These are phyloP conservation scores for Peromyscus nudipes DNA, from an alignment of 2,797 vertebrate species.

Conservation along the genomic window DNA sequence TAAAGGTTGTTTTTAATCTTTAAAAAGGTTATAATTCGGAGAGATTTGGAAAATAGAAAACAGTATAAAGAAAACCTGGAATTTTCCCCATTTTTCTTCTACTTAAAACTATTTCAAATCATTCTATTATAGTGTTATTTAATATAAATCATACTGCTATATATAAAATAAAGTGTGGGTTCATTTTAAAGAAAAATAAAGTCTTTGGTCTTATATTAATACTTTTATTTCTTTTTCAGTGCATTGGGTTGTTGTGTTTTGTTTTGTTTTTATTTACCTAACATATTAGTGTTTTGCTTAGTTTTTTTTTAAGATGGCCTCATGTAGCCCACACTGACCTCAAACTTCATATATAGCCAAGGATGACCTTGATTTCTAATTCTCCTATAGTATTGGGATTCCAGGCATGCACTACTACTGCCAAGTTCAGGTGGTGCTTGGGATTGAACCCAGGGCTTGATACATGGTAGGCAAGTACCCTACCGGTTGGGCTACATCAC, in stretches of 20 bases:
- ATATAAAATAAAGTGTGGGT: not conserved
- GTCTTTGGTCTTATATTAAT: slow-evolving; percentile 13
- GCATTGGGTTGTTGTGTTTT: not conserved
- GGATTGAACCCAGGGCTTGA: not conserved
- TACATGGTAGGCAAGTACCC: not conserved
- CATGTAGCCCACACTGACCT: not conserved
- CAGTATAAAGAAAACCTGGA: not conserved
- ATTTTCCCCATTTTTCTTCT: not conserved
- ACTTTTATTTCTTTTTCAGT: slow-evolving; percentile 13
- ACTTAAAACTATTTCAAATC: slow-evolving; percentile 1
- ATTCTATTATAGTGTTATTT: not conserved
- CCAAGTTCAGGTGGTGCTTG: not conserved
- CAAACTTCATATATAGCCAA: not conserved
- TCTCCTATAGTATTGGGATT: not conserved
- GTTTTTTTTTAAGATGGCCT: not conserved
- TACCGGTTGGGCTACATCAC: not conserved
- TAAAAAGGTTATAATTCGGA: not conserved
- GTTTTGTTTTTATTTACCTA: not conserved
- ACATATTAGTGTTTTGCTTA: not conserved
- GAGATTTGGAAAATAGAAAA: slow-evolving; percentile 16
- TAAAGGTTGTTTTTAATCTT: not conserved
- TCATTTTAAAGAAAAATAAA: not conserved
- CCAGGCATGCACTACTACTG: too few relatives aligned
- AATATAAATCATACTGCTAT: not conserved
- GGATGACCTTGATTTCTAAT: not conserved